These are phyloP conservation scores for Drosophila neocordata DNA, from an alignment of 1,140 invertebrate genomes.

Conservation along the genomic window DNA sequence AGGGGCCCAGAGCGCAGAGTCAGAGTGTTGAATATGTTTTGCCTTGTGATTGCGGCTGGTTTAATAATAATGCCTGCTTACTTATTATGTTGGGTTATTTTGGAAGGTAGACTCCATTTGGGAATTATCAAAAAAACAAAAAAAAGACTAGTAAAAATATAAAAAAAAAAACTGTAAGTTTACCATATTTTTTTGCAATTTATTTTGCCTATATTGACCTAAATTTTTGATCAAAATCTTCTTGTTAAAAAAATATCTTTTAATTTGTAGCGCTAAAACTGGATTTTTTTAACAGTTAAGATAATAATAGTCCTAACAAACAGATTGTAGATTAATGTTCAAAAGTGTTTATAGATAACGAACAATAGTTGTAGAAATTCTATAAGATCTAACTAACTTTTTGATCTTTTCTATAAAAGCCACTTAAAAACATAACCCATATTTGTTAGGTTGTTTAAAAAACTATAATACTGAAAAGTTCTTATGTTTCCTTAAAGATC, in stretches of 20 bases:
- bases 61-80: constrained; percentile 12
- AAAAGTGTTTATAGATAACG: no score
- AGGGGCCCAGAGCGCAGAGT: constrained; percentile 47
- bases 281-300: neutral
- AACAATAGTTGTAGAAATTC: no score
- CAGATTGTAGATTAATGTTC: no score
- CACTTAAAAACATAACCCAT: no score
- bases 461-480: no score
- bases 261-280: neutral
- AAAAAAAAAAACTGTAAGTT: no score
- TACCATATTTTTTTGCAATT: neutral
- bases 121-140: neutral
- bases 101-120: constrained; percentile 1
- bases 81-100: neutral
- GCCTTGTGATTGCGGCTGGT: constrained; percentile 55
- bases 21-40: constrained; percentile 40
- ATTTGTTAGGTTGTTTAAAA: no score
- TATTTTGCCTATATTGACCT: neutral
- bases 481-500: no score
- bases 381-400: no score
- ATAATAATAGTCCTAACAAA: neutral
- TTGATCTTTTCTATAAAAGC: no score
- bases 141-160: no score
- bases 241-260: neutral
- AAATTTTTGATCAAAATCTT: neutral